Evolutionary conservation across 2,797 vertebrate genomes (phyloP).

Genomic region (Fundulus diaphanus): DNA sequence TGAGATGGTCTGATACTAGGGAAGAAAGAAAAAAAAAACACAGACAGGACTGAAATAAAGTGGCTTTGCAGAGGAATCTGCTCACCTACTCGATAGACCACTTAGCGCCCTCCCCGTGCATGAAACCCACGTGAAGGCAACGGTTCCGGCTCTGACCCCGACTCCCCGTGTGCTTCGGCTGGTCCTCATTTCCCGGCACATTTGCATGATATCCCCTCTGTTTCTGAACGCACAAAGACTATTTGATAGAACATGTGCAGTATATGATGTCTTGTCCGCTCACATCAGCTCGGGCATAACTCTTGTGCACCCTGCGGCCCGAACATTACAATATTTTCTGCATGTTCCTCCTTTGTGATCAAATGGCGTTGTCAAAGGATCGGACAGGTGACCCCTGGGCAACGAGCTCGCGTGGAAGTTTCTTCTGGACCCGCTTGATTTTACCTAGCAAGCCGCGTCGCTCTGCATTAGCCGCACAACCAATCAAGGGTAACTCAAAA

Average conservation of each 20-base stretch:
- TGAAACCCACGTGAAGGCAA: slow-evolving; percentile 47
- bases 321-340: slow-evolving; percentile 48
- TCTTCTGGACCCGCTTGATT: slow-evolving; percentile 58
- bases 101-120: slow-evolving; percentile 42
- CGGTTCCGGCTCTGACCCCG: slow-evolving; percentile 50
- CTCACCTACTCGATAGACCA: slow-evolving; percentile 55
- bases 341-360: slow-evolving; percentile 68
- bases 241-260: slow-evolving; percentile 52
- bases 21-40: slow-evolving; percentile 6
- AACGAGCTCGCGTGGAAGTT: slow-evolving; percentile 27
- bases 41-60: slow-evolving; percentile 29
- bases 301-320: slow-evolving; percentile 47
- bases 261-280: slow-evolving; percentile 65
- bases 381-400: slow-evolving; percentile 68
- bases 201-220: slow-evolving; percentile 49
- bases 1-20: slow-evolving; percentile 21
- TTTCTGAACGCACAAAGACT: slow-evolving; percentile 32
- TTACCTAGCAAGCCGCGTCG: slow-evolving; percentile 70
- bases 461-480: slow-evolving; percentile 64
- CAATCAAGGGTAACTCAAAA: slow-evolving; percentile 68
- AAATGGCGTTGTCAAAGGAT: slow-evolving; percentile 67
- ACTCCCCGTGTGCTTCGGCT: slow-evolving; percentile 23
- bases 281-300: slow-evolving; percentile 64
- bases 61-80: slow-evolving; percentile 14
- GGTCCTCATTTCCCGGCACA: slow-evolving; percentile 59